These are phyloP conservation scores for Muscicapa striata DNA, from an alignment of 2,797 vertebrate genomes.

Conservation along the genomic window DNA sequence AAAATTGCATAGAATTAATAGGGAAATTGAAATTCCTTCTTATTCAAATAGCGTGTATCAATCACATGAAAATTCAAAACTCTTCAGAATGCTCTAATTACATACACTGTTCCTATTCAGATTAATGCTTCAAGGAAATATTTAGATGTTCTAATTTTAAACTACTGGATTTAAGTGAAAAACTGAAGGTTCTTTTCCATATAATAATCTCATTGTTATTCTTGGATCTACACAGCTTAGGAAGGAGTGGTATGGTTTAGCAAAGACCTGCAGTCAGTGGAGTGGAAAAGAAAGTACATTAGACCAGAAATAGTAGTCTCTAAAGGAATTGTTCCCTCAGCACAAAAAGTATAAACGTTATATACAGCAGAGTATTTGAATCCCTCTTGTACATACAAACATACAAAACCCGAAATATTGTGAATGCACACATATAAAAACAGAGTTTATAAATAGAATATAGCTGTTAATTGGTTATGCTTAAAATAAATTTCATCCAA, in stretches of 20 bases:
- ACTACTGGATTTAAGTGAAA: not conserved
- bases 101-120: not conserved
- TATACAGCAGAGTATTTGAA: not conserved
- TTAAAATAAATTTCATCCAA: not conserved
- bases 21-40: not conserved
- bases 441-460: not conserved
- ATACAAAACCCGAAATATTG: not conserved
- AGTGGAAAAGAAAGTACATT: not conserved
- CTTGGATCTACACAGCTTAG: not conserved
- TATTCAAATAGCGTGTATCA: not conserved
- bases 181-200: not conserved
- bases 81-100: not conserved
- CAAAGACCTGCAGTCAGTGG: not conserved
- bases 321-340: not conserved
- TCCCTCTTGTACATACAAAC: not conserved
- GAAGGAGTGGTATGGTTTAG: not conserved
- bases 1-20: not conserved
- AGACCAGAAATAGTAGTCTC: not conserved
- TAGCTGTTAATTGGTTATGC: rapidly evolving
- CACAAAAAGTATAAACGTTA: not conserved
- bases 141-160: not conserved
- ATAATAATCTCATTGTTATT: not conserved
- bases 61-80: not conserved
- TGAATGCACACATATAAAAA: not conserved
- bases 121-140: not conserved